Conservation (phyloP, 2,888 invertebrate genomes). For the Temnothorax ravouxi region DNA sequence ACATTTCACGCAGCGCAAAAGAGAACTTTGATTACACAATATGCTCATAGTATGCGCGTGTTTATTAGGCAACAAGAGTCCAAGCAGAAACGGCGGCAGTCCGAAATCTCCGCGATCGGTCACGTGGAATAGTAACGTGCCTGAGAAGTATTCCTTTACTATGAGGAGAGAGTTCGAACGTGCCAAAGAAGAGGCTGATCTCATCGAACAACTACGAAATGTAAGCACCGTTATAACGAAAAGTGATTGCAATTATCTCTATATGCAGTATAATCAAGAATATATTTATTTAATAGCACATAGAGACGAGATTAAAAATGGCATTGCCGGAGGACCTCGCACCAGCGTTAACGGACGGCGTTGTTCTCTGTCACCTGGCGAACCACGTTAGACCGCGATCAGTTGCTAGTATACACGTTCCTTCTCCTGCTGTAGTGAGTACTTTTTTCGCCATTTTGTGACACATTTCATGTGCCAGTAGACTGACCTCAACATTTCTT, state of each 20-base stretch:
- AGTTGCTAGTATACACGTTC: conserved; percentile 97
- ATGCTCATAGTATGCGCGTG: conserved; percentile 22
- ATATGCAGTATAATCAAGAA: neutral
- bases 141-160: conserved; percentile 95
- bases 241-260: neutral
- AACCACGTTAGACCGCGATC: conserved; percentile 97
- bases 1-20: neutral
- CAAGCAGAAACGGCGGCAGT: conserved; percentile 81
- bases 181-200: conserved; percentile 95
- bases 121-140: conserved; percentile 91
- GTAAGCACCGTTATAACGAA: conserved; percentile 87
- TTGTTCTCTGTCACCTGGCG: conserved; percentile 97
- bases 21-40: conserved; percentile 1
- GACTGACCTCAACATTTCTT: neutral
- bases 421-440: conserved; percentile 95
- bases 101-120: conserved; percentile 87
- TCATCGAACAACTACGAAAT: conserved; percentile 93
- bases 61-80: conserved; percentile 79
- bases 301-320: conserved; percentile 96
- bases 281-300: conserved; percentile 89
- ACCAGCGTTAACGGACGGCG: conserved; percentile 95
- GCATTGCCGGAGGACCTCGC: conserved; percentile 94
- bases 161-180: conserved; percentile 97
- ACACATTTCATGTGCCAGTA: neutral
- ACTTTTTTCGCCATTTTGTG: conserved; percentile 10